A percentile compares a stretch with the other conserved stretches of the same genome.
phyloP scores from a whole-genome alignment of 2,113 vertebrate genomes.

The Gallinago paraguaiae region DNA sequence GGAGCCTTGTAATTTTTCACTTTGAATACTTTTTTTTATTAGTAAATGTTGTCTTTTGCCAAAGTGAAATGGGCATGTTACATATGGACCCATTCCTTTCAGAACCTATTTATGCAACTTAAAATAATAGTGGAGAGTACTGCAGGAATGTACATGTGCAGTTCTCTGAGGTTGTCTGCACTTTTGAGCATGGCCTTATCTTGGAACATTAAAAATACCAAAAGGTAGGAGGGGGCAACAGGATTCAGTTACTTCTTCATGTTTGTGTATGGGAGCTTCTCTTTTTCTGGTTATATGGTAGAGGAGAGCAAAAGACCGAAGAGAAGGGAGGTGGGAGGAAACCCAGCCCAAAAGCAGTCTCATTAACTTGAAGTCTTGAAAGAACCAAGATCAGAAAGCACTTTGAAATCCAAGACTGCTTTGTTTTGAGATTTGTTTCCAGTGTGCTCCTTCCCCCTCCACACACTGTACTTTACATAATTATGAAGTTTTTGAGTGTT shows the following conservation, averaged over 20 bases:
- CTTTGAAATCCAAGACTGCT: not conserved
- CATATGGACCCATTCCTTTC: too few species aligned
- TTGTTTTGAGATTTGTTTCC: not conserved
- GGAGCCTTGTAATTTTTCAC: not conserved
- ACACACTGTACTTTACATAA: not conserved
- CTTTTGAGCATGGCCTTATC: not conserved
- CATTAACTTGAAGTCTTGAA: not conserved
- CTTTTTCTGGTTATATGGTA: not conserved
- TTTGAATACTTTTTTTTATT: not conserved
- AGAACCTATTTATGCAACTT: not conserved
- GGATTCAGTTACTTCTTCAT: not conserved
- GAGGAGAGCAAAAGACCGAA: not conserved
- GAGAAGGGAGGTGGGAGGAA: not conserved
- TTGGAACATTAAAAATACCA: not conserved
- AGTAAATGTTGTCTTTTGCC: not conserved
- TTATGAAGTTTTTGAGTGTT: not conserved
- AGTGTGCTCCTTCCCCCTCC: not conserved
- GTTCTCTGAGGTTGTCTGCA: not conserved
- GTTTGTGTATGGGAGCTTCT: not conserved
- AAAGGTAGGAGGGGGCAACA: not conserved
- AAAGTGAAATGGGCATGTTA: not conserved
- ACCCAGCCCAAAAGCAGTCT: not conserved
- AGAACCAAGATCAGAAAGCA: not conserved
- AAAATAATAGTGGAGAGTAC: not conserved
- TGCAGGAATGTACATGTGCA: not conserved